Evolutionary conservation across 2,113 vertebrate species (phyloP).

Genomic region (Clarias magur): DNA sequence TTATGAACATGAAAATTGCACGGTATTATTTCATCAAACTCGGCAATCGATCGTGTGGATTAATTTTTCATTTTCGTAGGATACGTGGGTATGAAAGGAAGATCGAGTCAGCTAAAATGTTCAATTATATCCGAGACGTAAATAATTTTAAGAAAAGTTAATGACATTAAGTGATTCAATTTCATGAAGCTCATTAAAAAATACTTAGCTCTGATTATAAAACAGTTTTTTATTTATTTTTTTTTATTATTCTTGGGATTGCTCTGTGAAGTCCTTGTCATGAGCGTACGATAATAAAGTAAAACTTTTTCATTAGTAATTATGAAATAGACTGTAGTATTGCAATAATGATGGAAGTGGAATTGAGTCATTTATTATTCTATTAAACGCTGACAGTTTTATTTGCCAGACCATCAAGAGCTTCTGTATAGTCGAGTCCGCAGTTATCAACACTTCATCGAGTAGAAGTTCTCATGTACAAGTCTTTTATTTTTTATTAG

Average conservation of each 20-base stretch:
- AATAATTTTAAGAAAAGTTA: neutral
- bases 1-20: neutral
- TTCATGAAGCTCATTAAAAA: constrained; percentile 8
- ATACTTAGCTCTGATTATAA: neutral
- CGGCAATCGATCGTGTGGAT: neutral
- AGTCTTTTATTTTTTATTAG: neutral
- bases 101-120: neutral
- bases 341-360: neutral
- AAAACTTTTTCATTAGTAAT: constrained; percentile 11
- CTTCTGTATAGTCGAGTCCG: no score
- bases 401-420: neutral
- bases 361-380: constrained; percentile 15
- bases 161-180: constrained; percentile 1
- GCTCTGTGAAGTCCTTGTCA: neutral
- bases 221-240: neutral
- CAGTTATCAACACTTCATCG: neutral
- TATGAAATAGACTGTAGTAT: neutral
- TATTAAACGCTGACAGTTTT: neutral
- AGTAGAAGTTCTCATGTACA: neutral
- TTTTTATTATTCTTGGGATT: neutral
- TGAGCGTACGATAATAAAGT: neutral
- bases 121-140: neutral
- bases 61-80: neutral
- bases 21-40: neutral
- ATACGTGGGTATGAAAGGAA: neutral